Evolutionary conservation across 30 jellyfish, hydroid and myxozoan genomes (phyloP).

Genomic region (Sanderia malayensis): DNA sequence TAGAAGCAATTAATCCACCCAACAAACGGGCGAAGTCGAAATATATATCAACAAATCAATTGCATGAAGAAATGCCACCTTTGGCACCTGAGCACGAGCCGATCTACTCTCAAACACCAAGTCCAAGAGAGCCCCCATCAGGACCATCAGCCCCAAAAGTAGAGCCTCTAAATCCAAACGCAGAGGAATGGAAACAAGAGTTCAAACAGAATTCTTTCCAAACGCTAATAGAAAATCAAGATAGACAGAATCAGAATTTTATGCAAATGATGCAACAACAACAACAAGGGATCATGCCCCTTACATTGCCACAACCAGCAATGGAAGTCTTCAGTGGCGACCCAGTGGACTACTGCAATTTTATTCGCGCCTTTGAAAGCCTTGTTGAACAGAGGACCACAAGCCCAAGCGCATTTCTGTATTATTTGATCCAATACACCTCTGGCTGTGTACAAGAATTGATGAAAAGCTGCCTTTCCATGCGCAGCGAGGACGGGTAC

Average conservation of each 20-base stretch:
- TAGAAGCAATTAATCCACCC: too few species aligned
- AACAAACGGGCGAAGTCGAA: too few species aligned
- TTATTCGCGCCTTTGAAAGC: not conserved
- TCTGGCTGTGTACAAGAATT: not conserved
- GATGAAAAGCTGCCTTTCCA: not conserved
- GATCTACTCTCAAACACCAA: too few species aligned
- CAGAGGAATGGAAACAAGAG: too few species aligned
- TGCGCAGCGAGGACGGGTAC: not conserved
- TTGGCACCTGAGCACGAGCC: too few species aligned
- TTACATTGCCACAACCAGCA: constrained; percentile 9
- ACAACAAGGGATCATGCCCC: not conserved
- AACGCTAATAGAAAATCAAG: too few species aligned
- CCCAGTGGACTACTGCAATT: constrained; percentile 4
- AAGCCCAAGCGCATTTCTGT: not conserved
- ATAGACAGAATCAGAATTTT: not conserved
- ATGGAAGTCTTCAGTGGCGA: constrained; percentile 5
- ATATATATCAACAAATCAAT: too few species aligned
- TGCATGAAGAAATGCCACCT: too few species aligned
- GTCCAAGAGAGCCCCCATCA: too few species aligned
- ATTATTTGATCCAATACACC: not conserved
- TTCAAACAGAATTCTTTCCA: too few species aligned
- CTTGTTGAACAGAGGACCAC: not conserved
- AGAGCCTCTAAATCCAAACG: too few species aligned
- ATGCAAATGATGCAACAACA: not conserved
- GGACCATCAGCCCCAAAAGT: too few species aligned